phyloP scores from a whole-genome alignment of 2,797 vertebrate species.

The Muscicapa striata region DNA sequence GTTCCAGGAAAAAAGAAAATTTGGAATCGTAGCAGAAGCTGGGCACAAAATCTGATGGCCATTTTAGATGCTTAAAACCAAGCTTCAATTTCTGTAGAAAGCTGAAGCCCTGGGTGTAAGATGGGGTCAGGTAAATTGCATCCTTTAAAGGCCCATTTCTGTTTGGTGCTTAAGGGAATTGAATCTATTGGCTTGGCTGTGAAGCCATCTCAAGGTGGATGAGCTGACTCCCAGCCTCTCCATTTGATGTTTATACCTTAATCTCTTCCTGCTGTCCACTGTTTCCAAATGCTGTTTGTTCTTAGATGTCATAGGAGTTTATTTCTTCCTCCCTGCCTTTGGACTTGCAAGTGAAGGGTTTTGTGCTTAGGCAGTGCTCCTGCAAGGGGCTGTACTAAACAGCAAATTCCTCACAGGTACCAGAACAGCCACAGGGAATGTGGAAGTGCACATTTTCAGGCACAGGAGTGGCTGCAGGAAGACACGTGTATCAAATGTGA shows the following conservation, averaged over 20 bases:
- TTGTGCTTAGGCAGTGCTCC: background rate
- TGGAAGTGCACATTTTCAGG: background rate
- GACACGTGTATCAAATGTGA: too few species aligned
- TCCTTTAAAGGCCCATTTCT: accelerated
- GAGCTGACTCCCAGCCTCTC: background rate
- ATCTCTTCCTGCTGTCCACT: background rate
- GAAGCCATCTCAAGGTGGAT: accelerated
- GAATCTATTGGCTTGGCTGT: background rate
- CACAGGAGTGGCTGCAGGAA: background rate
- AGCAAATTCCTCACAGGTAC: background rate
- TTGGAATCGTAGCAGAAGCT: background rate
- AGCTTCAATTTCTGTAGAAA: background rate
- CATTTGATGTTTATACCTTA: background rate
- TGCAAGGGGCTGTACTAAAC: background rate
- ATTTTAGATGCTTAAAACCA: background rate
- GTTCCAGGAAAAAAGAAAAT: background rate
- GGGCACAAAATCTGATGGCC: background rate
- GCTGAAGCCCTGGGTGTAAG: accelerated
- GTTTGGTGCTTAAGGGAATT: background rate
- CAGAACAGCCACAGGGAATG: background rate
- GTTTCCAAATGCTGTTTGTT: background rate
- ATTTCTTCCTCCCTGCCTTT: background rate
- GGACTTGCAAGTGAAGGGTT: background rate
- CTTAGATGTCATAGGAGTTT: accelerated
- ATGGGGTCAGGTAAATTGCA: background rate